Evolutionary conservation across 2,113 vertebrate genomes (phyloP).

Genomic region (Psammodynastes pulverulentus): DNA sequence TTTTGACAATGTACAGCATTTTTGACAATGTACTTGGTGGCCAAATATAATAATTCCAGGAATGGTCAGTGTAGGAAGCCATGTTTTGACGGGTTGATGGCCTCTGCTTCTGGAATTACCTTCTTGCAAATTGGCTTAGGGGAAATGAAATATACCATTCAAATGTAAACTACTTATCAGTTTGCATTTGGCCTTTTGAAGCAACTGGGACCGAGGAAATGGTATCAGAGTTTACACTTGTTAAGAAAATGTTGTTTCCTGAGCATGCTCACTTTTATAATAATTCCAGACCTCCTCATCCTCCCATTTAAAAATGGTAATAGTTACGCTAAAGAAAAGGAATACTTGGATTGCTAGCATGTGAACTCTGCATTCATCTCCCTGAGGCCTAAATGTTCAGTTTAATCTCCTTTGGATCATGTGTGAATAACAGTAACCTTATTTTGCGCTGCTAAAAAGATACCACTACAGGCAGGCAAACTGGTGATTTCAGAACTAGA

Average conservation of each 20-base stretch:
- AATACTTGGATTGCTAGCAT: background rate
- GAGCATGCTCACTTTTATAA: background rate
- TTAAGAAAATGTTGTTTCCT: background rate
- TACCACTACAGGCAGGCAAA: background rate
- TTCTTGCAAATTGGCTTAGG: background rate
- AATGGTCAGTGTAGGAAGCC: background rate
- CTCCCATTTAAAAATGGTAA: background rate
- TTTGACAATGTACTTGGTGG: background rate
- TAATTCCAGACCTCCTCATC: background rate
- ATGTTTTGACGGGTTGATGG: background rate
- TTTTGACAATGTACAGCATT: background rate
- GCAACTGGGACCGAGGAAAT: background rate
- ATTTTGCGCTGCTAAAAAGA: background rate
- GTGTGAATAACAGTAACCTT: background rate
- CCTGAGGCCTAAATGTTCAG: background rate
- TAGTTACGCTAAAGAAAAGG: background rate
- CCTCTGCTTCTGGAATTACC: background rate
- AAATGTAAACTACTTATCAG: conserved; percentile 12
- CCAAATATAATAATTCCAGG: background rate
- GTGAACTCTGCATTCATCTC: background rate
- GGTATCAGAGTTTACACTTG: background rate
- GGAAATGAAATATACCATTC: background rate
- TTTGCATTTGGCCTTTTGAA: conserved; percentile 16
- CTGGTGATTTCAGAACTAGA: background rate
- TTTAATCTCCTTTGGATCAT: background rate